These are phyloP conservation scores for Meteorus sp. DNA, from an alignment of 1,140 invertebrate species.

Conservation along the genomic window DNA sequence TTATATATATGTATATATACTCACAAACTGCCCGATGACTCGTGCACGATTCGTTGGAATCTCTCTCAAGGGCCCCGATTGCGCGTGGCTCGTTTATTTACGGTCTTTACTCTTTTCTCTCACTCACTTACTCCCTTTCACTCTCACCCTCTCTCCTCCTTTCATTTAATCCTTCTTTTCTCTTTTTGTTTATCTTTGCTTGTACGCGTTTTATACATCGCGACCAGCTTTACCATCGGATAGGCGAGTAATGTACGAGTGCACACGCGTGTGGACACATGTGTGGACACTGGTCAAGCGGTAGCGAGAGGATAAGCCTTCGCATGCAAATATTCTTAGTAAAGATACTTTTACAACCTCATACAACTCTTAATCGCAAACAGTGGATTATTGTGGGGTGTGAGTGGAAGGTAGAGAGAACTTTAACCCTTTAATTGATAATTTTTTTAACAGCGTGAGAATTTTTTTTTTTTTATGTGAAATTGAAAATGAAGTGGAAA, in stretches of 20 bases:
- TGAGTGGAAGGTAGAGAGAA: too few relatives aligned
- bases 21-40: constrained; percentile 41
- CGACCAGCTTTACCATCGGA: not conserved
- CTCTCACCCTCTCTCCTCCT: constrained; percentile 28
- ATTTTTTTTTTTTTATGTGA: too few relatives aligned
- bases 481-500: too few relatives aligned
- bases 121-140: too few relatives aligned
- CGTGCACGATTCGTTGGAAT: constrained; percentile 51
- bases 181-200: constrained; percentile 3
- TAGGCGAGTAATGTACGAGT: constrained; percentile 3
- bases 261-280: not conserved
- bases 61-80: constrained; percentile 27
- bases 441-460: too few relatives aligned
- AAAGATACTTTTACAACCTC: not conserved
- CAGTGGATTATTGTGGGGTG: too few relatives aligned
- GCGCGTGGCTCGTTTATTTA: constrained; percentile 40
- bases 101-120: constrained; percentile 16
- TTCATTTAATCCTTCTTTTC: too few relatives aligned
- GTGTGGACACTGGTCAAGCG: not conserved
- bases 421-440: too few relatives aligned
- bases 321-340: not conserved
- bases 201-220: not conserved
- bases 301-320: not conserved
- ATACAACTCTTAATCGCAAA: not conserved
- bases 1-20: too few relatives aligned